A percentile compares a stretch with the other conserved stretches of the same genome.
phyloP scores from a whole-genome alignment of 1,140 invertebrate species.

The Subanguina moxae region DNA sequence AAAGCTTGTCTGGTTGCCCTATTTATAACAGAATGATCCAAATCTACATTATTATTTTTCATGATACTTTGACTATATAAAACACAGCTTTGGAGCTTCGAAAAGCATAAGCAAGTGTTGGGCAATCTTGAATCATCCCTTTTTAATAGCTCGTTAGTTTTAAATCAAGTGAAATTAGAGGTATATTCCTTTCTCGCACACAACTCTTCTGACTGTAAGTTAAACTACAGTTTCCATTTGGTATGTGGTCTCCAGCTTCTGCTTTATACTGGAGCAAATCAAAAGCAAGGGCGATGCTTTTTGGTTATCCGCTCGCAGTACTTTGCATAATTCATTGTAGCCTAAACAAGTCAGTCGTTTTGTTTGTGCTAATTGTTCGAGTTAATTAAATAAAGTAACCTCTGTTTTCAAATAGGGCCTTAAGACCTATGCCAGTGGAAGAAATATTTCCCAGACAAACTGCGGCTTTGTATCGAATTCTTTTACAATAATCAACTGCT shows the following conservation, averaged over 20 bases:
- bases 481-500: slow-evolving; percentile 7
- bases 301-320: slow-evolving; percentile 5
- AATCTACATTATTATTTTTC: too few relatives aligned
- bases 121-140: too few relatives aligned
- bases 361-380: neutral
- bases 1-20: too few relatives aligned
- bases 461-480: slow-evolving; percentile 21
- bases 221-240: slow-evolving; percentile 29
- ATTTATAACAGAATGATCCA: too few relatives aligned
- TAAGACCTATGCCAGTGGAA: slow-evolving; percentile 9
- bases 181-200: too few relatives aligned
- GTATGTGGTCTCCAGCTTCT: slow-evolving; percentile 26
- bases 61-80: too few relatives aligned
- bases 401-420: slow-evolving; percentile 22
- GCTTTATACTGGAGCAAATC: slow-evolving; percentile 28
- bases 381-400: slow-evolving; percentile 5
- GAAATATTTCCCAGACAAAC: slow-evolving; percentile 26
- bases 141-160: too few relatives aligned
- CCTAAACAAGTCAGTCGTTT: slow-evolving; percentile 13
- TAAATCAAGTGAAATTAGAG: too few relatives aligned
- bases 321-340: slow-evolving; percentile 28
- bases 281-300: slow-evolving; percentile 14
- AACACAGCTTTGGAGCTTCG: too few relatives aligned
- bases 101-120: too few relatives aligned
- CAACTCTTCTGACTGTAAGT: too few relatives aligned